Evolutionary conservation across 2,113 vertebrate species (phyloP), one percentile per base, ranked within the genome.

Genomic region (Mola mola): DNA sequence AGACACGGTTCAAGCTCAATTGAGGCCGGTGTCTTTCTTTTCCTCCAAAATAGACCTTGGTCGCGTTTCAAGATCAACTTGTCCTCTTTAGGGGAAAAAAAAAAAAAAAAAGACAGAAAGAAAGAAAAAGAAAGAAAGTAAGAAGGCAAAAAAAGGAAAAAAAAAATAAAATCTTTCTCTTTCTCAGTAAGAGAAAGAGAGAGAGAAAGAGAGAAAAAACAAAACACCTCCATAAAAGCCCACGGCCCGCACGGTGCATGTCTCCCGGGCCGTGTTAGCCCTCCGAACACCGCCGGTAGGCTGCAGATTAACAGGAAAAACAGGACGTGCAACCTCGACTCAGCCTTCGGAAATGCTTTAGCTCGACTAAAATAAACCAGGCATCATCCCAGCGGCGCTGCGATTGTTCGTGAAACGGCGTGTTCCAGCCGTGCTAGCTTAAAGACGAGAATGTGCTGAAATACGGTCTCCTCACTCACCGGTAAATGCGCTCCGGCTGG

Each of bases 1-100:
- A 95, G 95, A 96, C 93, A 90, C 91, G 91, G 92, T 90, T 91
- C 85, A 87, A 83, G 86, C 90, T 52, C 90, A 91, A 92, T 90
- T 90, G 92, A 87, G 95, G 93, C 91, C 83, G 90, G 87, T 83
- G 79, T 85, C 85, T 90, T 89, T 83, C 62, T 82, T 82, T 79
- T 80, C 66, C 80, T 88, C 82, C 62, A 72, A 90, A 92, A 92
- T 84, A 90, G 79, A 88, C 70, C 82, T 83, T 83, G 85, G 82
- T 86, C 69, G 78, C 84, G 67, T 82, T 92, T 90, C 85, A 88
- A 87, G 57, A 80, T 36, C 66, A 64, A 87, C 81, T 79, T 85
- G 81, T 82, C 74, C 85, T 70, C 66, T 48, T 47, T 72, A 75
- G 82, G 84, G 76, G 61, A 46, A 85, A 60, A 76, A 84, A 59